Base-by-base conservation (phyloP, 2,888 invertebrate species). In the Molorchus minor region DNA sequence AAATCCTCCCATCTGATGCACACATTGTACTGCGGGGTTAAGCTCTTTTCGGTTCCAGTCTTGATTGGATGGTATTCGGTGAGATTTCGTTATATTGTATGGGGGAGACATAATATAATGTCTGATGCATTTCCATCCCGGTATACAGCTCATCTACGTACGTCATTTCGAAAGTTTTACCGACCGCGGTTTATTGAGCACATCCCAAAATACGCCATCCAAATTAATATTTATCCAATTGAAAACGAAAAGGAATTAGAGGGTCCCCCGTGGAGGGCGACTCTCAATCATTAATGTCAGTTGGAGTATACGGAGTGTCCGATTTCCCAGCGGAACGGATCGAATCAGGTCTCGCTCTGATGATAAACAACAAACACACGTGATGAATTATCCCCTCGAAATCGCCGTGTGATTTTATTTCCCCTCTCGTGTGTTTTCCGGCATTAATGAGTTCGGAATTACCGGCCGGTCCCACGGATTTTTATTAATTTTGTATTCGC, bases 301-400 rank as follows among this genome's bases (percentile, higher is more conserved):
- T 40, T 40, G n/a, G 20, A 19, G 19, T 17, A 19, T 19, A 40
- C 40, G 40, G 17, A 20, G 19, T 40, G 40, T 40, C 17, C 12
- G 12, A 19, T 30, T 8, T 45, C 29, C 25, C 29, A 15, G 45
- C 17, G 29, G 45, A 7, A 33, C n/a, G 5, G 17, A 10, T 15
- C 13, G 30, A 45, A 19, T 40, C 45, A 45, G 12, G 15, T 30
- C 20, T 12, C 17, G 13, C 15, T 19, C 5, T 7, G 8, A 46
- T 16, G 35, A 33, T 10, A 38, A 10, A 15, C 15, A n/a, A n/a
- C n/a, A n/a, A 47, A 35, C 45, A 13, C 12, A 35, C 13, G 19
- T 47, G 47, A 47, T 47, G 47, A 47, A 47, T 35, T 47, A 21
- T 47, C 35, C 30, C 15, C 17, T 19, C 20, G 29, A 30, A 45